phyloP scores from a whole-genome alignment of 2,888 invertebrate species.

The Mesochorus sp. region DNA sequence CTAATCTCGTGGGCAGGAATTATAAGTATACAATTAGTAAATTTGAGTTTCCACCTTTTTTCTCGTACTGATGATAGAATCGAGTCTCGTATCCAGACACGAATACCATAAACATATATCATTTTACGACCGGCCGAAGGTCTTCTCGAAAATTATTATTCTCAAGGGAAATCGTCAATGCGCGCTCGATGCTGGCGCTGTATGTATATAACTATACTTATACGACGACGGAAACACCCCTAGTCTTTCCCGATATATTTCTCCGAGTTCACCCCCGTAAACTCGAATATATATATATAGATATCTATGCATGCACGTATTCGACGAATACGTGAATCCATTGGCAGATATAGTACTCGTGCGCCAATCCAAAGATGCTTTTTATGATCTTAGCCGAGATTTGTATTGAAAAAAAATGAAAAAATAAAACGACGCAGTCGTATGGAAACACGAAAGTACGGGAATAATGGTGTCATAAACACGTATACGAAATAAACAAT shows the following conservation, averaged over 20 bases:
- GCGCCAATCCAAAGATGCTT: not conserved
- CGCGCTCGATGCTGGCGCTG: conserved; percentile 19
- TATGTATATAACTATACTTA: not conserved
- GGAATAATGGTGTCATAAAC: not conserved
- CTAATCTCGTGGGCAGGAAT: too few relatives aligned
- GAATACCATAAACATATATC: not conserved
- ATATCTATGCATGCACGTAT: too few relatives aligned
- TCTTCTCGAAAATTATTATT: conserved; percentile 31
- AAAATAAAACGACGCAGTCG: not conserved
- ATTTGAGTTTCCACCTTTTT: too few relatives aligned
- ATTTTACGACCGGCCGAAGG: not conserved
- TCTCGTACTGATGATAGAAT: not conserved
- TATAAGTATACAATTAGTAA: too few relatives aligned
- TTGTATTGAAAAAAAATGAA: conserved; percentile 5
- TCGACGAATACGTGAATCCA: not conserved
- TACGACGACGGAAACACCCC: not conserved
- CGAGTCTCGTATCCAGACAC: not conserved
- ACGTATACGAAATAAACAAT: not conserved
- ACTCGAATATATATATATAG: conserved; percentile 12
- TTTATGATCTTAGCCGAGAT: not conserved
- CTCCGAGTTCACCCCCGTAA: not conserved
- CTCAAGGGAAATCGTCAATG: conserved; percentile 24
- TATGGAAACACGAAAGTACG: not conserved
- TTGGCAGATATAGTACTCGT: not conserved
- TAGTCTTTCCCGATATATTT: too few relatives aligned